Evolutionary conservation across 92 coral and sea anemone species (phyloP).

Genomic region (Galaxea fascicularis): DNA sequence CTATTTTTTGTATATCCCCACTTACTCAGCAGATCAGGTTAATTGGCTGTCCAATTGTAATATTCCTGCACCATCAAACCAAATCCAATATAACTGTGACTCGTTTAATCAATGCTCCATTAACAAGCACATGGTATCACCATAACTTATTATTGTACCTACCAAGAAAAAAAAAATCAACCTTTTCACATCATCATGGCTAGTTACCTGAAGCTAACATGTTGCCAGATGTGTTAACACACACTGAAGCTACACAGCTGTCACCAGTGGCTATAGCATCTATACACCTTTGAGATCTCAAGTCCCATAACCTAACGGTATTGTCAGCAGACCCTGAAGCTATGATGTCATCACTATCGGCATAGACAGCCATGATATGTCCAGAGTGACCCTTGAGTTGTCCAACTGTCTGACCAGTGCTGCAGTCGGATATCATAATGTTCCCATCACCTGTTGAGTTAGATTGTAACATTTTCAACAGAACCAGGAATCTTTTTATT

Average conservation of each 20-base stretch:
- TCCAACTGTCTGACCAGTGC: constrained; percentile 91
- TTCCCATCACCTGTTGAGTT: constrained; percentile 79
- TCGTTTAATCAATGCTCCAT: too few relatives aligned
- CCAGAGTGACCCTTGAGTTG: constrained; percentile 91
- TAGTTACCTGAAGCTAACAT: constrained; percentile 87
- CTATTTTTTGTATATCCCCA: too few relatives aligned
- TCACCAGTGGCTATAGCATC: constrained; percentile 92
- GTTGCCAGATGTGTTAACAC: constrained; percentile 81
- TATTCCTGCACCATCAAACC: too few relatives aligned
- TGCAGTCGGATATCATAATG: constrained; percentile 86
- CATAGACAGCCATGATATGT: constrained; percentile 91
- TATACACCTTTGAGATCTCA: constrained; percentile 92
- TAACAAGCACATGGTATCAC: too few relatives aligned
- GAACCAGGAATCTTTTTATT: background rate
- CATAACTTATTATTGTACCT: too few relatives aligned
- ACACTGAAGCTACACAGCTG: constrained; percentile 94
- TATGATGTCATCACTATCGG: constrained; percentile 89
- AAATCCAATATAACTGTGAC: too few relatives aligned
- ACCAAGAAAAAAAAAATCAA: too few relatives aligned
- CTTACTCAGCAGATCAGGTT: too few relatives aligned
- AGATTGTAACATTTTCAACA: background rate
- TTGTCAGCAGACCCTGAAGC: constrained; percentile 98
- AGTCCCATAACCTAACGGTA: constrained; percentile 97
- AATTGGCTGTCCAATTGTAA: too few relatives aligned
- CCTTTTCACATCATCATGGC: too few relatives aligned